phyloP scores from a whole-genome alignment of 2,113 vertebrate species.

The Podocnemis expansa region DNA sequence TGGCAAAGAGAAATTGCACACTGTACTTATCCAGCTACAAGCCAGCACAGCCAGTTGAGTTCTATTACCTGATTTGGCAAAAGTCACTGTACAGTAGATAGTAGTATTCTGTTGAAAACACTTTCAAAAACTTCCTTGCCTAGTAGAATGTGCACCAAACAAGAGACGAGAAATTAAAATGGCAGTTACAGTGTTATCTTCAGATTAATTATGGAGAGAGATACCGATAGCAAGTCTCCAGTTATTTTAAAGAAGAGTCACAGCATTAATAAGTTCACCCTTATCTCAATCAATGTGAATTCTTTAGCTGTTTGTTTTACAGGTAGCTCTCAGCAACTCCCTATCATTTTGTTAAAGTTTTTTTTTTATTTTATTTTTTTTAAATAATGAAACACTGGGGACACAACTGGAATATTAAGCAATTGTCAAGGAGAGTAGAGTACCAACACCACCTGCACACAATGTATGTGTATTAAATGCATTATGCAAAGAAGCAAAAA shows the following conservation, averaged over 20 bases:
- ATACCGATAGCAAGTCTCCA: neutral
- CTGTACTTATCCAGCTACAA: neutral
- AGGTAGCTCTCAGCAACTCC: neutral
- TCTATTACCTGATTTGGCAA: neutral
- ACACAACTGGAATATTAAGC: neutral
- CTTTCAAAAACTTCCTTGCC: neutral
- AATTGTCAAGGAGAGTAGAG: neutral
- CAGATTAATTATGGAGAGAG: neutral
- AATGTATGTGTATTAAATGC: neutral
- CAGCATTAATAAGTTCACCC: neutral
- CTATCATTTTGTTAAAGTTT: too few species aligned
- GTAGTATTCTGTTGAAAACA: neutral
- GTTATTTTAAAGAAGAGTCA: neutral
- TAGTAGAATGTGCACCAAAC: neutral
- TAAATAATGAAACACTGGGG: neutral
- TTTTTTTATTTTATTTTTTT: neutral
- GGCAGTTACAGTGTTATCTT: neutral
- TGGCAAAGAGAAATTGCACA: neutral
- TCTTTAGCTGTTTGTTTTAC: neutral
- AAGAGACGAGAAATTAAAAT: neutral
- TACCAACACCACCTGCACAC: neutral
- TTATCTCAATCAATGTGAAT: neutral
- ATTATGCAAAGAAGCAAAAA: neutral
- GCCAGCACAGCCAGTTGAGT: neutral
- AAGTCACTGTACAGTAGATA: neutral